Percentiles rank a stretch among this genome's conserved stretches.
Conservation (phyloP, 1,140 invertebrate genomes). For the Andricus grossulariae region DNA sequence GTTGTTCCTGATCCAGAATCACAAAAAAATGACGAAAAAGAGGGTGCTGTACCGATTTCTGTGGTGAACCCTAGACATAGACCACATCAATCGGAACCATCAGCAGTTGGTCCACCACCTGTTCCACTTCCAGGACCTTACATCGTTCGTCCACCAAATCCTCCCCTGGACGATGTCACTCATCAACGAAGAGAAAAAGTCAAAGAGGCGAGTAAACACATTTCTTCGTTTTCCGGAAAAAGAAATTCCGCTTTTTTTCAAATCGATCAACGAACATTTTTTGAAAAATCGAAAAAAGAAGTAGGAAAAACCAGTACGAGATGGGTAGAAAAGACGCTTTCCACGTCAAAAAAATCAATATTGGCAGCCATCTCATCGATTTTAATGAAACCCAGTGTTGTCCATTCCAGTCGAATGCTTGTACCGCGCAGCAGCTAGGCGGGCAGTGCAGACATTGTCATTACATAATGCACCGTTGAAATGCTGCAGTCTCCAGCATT, state of each 20-base stretch:
- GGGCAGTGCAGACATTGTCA: no score
- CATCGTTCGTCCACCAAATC: slow-evolving; percentile 79
- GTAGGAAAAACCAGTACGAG: no score
- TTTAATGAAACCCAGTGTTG: no score
- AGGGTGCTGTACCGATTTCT: slow-evolving; percentile 50
- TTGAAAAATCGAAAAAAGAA: neutral
- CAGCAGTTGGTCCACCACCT: slow-evolving; percentile 71
- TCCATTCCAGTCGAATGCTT: no score
- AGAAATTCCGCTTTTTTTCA: no score
- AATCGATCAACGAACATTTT: no score
- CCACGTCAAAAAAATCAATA: no score
- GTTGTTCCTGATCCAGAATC: slow-evolving; percentile 56
- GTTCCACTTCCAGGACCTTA: slow-evolving; percentile 73
- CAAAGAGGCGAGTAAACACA: slow-evolving; percentile 78
- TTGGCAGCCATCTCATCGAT: no score
- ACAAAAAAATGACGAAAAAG: slow-evolving; percentile 68
- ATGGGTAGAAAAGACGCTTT: neutral
- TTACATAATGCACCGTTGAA: no score
- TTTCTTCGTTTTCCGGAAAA: no score
- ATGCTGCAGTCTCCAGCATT: no score
- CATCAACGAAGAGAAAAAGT: slow-evolving; percentile 83
- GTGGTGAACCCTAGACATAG: slow-evolving; percentile 64
- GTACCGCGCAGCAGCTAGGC: no score
- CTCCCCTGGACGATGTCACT: slow-evolving; percentile 74
- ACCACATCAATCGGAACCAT: slow-evolving; percentile 67